Percentiles rank a stretch among this genome's conserved stretches.
Evolutionary conservation across 2,113 vertebrate species (phyloP).

Genomic region (Neolamprologus falcicula): DNA sequence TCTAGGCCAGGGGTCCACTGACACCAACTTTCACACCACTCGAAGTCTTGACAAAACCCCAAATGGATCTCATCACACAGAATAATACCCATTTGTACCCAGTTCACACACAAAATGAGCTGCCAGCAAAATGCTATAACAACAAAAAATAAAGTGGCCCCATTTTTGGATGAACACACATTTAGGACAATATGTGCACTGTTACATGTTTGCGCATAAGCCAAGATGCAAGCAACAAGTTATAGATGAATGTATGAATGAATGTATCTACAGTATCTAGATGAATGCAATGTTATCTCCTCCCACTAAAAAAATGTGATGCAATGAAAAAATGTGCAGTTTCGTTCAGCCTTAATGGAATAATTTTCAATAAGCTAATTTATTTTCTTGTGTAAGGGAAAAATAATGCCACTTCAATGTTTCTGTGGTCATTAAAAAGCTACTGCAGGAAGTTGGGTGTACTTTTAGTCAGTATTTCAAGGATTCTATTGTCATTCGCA

Average conservation of each 20-base stretch:
- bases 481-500: background rate
- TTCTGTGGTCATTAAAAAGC: background rate
- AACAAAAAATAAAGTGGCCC: slow-evolving; percentile 50
- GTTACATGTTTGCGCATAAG: background rate
- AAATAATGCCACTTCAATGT: background rate
- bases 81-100: slow-evolving; percentile 93
- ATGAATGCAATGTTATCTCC: background rate
- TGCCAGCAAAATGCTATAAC: slow-evolving; percentile 65
- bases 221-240: background rate
- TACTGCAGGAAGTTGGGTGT: background rate
- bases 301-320: background rate
- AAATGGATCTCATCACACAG: slow-evolving; percentile 83
- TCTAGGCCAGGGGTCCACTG: slow-evolving; percentile 76
- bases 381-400: background rate
- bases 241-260: background rate
- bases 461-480: background rate
- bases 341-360: background rate
- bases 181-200: background rate
- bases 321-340: background rate
- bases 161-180: slow-evolving; percentile 32
- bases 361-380: background rate
- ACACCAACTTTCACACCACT: slow-evolving; percentile 84
- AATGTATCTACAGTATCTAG: background rate
- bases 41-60: slow-evolving; percentile 77
- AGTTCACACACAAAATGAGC: slow-evolving; percentile 84